Percentiles rank a stretch among this genome's conserved stretches.
These are phyloP conservation scores for Odontothrips loti DNA, from an alignment of 2,888 invertebrate species.

Conservation along the genomic window DNA sequence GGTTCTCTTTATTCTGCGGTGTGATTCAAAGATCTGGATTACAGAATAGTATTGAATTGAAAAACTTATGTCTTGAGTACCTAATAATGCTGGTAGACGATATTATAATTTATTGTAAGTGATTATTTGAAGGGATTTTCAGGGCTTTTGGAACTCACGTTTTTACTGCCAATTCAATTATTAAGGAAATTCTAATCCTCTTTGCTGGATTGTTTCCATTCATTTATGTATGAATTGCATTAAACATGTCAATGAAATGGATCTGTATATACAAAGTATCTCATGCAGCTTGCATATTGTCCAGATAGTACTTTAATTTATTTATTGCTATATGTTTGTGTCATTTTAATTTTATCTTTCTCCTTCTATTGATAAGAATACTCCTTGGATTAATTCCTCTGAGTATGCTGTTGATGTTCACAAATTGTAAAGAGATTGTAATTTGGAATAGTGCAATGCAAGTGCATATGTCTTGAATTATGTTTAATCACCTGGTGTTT, in stretches of 20 bases:
- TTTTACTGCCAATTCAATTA: not conserved
- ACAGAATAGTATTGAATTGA: constrained; percentile 14
- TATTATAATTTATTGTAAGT: not conserved
- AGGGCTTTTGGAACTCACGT: not conserved
- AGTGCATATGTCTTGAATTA: too few species aligned
- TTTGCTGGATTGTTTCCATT: not conserved
- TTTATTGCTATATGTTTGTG: constrained; percentile 2
- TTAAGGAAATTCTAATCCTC: not conserved
- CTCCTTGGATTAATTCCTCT: too few species aligned
- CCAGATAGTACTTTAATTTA: constrained; percentile 1
- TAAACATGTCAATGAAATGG: not conserved
- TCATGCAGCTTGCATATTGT: not conserved
- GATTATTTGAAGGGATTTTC: not conserved
- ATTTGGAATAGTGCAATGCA: too few species aligned
- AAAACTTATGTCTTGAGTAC: not conserved
- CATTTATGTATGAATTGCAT: not conserved
- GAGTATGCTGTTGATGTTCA: too few species aligned
- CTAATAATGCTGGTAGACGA: not conserved
- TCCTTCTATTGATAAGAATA: too few species aligned
- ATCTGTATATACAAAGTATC: not conserved
- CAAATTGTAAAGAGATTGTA: too few species aligned
- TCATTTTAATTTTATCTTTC: not conserved
- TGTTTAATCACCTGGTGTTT: too few species aligned
- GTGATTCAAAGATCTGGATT: not conserved
- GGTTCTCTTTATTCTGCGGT: not conserved